Evolutionary conservation across 2,888 invertebrate genomes (phyloP), one percentile per base, ranked within the genome.

Genomic region (Gortyna flavago): DNA sequence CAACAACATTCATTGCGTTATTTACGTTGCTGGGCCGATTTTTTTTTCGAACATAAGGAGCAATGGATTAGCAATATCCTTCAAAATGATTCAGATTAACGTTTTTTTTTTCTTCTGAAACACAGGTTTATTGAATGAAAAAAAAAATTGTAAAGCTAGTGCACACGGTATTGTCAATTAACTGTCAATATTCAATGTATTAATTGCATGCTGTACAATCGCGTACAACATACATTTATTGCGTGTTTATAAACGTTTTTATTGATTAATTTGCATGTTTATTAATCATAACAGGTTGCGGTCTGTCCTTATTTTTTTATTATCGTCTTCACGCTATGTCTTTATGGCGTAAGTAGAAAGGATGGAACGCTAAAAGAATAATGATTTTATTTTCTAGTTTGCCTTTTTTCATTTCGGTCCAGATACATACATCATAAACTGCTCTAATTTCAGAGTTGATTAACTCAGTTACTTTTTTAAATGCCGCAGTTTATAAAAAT

Each of bases 221-320:
- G 66, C 48, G 65, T n/a, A 62, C 77, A 77, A 38, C 74, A 54
- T 61, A 57, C 11, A 73, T 84, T 85, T 54, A 83, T 73, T 68
- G 80, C 79, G 71, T 80, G 80, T 79, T 79, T 64, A 65, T 83
- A 71, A 86, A 75, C 75, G 64, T 66, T 83, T 83, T 75, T 85
- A 84, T 84, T 67, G 83, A 83, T 65, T 86, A 29, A 85, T 84
- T 84, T 73, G 75, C 84, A 86, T 84, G 67, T 85, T 48, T 64
- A 75, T 85, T 61, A 73, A 84, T 84, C 79, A 73, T 78, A 77
- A 73, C 79, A 38, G 61, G 86, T 83, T 78, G 57, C 48, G n/a
- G 67, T 69, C 0, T 59, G 74, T 72, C 77, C 62, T 77, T 64
- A 21, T 59, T 72, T 74, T 82, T 82, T 72, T 73, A 76, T 61